Evolutionary conservation across 2,888 invertebrate species (phyloP), one percentile per base, ranked within the genome.

Genomic region (Sminthurinus aureus): DNA sequence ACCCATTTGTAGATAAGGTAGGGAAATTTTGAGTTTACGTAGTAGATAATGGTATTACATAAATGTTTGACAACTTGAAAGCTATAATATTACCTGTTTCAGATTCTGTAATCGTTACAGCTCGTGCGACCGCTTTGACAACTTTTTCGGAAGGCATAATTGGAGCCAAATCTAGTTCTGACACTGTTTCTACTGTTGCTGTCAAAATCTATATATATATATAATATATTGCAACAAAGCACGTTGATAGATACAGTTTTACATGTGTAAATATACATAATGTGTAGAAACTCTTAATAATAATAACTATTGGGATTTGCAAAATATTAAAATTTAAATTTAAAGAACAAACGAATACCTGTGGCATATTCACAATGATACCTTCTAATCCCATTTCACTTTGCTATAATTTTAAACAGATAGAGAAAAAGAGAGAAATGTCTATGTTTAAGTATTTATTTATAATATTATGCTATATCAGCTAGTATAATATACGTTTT

Each of bases 141-240:
- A 94, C 93, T 86, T 90, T 90, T 85, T 92, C 95, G 0, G 94
- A 92, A 78, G 97, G 96, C 89, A 97, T 93, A 71, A 96, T 94
- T 71, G 95, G 95, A 71, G 96, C 95, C 90, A 97, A 93, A 90
- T 98, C 98, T 89, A 97, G 92, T 90, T 96, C 96, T 85, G 95
- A 95, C 87, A 97, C 96, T 66, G 96, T 97, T 92, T 97, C 96
- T 89, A 97, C 96, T n/a, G 96, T 96, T 38, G 97, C 97, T 88
- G 97, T 96, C 95, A 96, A 96, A 90, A 96, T 96, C 96, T 96
- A 92, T 38, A 69, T 64, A 67, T 26, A 12, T 22, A 12, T 22
- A 69, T 9, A 22, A 69, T n/a, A n/a, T n/a, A n/a, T n/a, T n/a
- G n/a, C n/a, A n/a, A n/a, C n/a, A n/a, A n/a, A n/a, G n/a, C n/a